Conservation (phyloP, 2,888 invertebrate genomes). For the Pheosia tremula region DNA sequence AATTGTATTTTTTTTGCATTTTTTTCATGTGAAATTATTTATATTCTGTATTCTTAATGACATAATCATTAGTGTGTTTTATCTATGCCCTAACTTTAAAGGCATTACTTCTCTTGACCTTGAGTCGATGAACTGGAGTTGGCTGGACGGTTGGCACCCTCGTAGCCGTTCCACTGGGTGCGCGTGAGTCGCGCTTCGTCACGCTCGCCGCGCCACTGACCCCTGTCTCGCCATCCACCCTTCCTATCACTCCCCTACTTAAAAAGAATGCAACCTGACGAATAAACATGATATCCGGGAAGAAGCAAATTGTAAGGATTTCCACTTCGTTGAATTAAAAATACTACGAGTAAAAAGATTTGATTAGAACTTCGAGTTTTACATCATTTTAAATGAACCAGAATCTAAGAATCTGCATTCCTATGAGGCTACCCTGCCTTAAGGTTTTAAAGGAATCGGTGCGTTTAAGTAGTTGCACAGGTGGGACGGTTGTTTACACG, state of each 20-base stretch:
- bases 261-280: slow-evolving; percentile 17
- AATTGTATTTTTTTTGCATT: too few species aligned
- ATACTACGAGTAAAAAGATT: too few species aligned
- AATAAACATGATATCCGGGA: slow-evolving; percentile 29
- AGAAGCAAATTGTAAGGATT: slow-evolving; percentile 38
- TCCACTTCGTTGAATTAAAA: slow-evolving; percentile 44
- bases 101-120: slow-evolving; percentile 31
- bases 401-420: too few species aligned
- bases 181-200: slow-evolving; percentile 60
- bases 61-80: neutral
- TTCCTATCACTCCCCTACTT: slow-evolving; percentile 25
- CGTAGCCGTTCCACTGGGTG: slow-evolving; percentile 60
- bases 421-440: neutral
- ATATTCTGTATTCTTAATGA: too few species aligned
- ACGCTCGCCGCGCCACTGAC: slow-evolving; percentile 58
- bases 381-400: too few species aligned
- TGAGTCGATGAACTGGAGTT: slow-evolving; percentile 35
- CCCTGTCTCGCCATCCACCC: slow-evolving; percentile 37
- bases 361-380: neutral
- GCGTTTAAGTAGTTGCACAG: slow-evolving; percentile 51
- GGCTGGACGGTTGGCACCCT: slow-evolving; percentile 55
- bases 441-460: slow-evolving; percentile 11
- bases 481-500: slow-evolving; percentile 73
- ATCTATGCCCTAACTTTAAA: neutral
- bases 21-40: neutral